These are phyloP conservation scores for Drosophila azteca DNA, from an alignment of 1,140 invertebrate species.

Conservation along the genomic window DNA sequence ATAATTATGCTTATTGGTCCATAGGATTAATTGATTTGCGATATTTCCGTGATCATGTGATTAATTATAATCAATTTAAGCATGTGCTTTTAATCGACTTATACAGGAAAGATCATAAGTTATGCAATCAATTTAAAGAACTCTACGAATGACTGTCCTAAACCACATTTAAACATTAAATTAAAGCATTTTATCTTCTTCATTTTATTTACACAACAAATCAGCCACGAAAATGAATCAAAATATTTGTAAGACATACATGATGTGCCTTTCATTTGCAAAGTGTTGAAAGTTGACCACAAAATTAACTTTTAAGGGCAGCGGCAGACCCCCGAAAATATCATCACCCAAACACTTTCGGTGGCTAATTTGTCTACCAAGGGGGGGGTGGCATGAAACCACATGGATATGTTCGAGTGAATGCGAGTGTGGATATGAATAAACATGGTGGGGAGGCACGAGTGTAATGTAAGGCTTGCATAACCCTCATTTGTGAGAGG, in stretches of 20 bases:
- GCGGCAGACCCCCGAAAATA: conserved; percentile 45
- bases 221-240: conserved; percentile 22
- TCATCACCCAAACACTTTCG: conserved; percentile 57
- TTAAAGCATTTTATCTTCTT: background rate
- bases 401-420: conserved; percentile 41
- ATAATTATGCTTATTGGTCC: conserved; percentile 43
- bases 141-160: too few species aligned
- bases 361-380: conserved; percentile 54
- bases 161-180: too few species aligned
- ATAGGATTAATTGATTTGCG: conserved; percentile 44
- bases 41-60: conserved; percentile 29
- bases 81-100: conserved; percentile 61
- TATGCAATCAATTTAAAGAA: too few species aligned
- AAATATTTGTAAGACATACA: conserved; percentile 29
- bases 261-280: conserved; percentile 25
- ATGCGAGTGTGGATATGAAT: conserved; percentile 57
- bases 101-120: background rate
- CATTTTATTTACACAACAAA: conserved; percentile 57
- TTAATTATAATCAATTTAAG: conserved; percentile 28
- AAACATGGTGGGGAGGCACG: conserved; percentile 54
- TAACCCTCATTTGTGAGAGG: conserved; percentile 63
- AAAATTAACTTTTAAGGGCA: conserved; percentile 61
- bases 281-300: conserved; percentile 55
- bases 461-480: conserved; percentile 56
- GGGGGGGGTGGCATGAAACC: conserved; percentile 29